phyloP scores from a whole-genome alignment of 2,888 invertebrate species.

The Ichneumon xanthorius region DNA sequence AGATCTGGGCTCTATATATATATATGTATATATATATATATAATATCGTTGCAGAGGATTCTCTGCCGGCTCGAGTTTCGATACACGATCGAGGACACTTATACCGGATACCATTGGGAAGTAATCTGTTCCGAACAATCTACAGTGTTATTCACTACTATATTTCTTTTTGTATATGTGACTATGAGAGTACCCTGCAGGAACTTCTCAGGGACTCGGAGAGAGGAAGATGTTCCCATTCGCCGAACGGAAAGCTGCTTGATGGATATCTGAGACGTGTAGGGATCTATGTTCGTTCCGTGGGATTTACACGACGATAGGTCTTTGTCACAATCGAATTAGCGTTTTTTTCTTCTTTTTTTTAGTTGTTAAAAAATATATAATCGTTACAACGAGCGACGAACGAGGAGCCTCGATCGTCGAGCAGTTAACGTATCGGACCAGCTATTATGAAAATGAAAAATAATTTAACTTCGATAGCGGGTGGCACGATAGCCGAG shows the following conservation, averaged over 20 bases:
- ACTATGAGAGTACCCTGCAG: background rate
- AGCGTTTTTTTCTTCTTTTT: background rate
- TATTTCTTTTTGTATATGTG: background rate
- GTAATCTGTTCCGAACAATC: slow-evolving; percentile 36
- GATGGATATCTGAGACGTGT: background rate
- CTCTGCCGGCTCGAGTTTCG: background rate
- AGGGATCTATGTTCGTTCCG: slow-evolving; percentile 24
- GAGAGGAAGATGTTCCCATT: slow-evolving; percentile 48
- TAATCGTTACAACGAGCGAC: slow-evolving; percentile 1
- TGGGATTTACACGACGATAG: slow-evolving; percentile 9
- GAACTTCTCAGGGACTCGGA: background rate
- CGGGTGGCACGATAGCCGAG: background rate
- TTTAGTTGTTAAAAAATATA: slow-evolving; percentile 8
- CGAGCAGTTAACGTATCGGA: background rate
- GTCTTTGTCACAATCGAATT: slow-evolving; percentile 20
- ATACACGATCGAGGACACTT: background rate
- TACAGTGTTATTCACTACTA: slow-evolving; percentile 3
- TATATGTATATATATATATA: background rate
- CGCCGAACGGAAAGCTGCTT: slow-evolving; percentile 21
- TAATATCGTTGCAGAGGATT: background rate
- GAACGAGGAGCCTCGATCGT: background rate
- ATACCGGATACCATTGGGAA: slow-evolving; percentile 37
- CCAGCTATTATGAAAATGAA: background rate
- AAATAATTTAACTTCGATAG: background rate
- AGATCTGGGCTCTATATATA: slow-evolving; percentile 6